Base-by-base conservation (phyloP, 1,140 invertebrate species). In the Mya arenaria region DNA sequence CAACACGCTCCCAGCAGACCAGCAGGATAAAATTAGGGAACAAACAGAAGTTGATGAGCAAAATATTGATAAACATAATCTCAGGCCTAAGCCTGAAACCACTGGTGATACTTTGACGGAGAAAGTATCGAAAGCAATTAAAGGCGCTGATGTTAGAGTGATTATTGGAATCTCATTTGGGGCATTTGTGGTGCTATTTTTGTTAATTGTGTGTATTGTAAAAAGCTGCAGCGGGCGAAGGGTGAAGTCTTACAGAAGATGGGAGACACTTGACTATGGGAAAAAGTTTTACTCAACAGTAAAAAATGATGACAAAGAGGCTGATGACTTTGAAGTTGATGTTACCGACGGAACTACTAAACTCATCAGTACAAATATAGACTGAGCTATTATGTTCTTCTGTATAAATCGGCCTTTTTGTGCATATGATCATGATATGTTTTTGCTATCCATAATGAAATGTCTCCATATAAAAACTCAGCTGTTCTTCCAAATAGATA, bases 221-320 rank as follows among this genome's bases (percentile, higher is more conserved):
- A 10, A 68, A 55, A 69, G 25, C 2, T 78, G 23, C 72, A 82
- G 17, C 66, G 78, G 28, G 62, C 41, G 63, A 68, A 82, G 68
- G 39, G 15, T 79, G 4, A 79, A 74, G 44, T 84, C 74, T n/a
- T 87, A 87, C 37, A 63, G 86, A 1, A 66, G 86, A 62, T 87
- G 86, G 86, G 86, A 85, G 28, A 87, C 82, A 4, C 73, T 87
- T 8, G 86, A 87, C 63, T 87, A 87, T 48, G 86, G 86, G 32
- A 58, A 84, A 23, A 87, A 87, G 41, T 87, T 85, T 63, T 87
- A 87, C 71, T 75, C 84, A 36, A 82, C 85, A 36, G 72, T 87
- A 4, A 83, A 85, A 19, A 74, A 71, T 52, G 80, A 81, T n/a
- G 86, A 87, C 2, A 85, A 84, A 66, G 83, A 87, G 30, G 79